Evolutionary conservation across 2,797 vertebrate genomes (phyloP).

Genomic region (Smutsia gigantea): DNA sequence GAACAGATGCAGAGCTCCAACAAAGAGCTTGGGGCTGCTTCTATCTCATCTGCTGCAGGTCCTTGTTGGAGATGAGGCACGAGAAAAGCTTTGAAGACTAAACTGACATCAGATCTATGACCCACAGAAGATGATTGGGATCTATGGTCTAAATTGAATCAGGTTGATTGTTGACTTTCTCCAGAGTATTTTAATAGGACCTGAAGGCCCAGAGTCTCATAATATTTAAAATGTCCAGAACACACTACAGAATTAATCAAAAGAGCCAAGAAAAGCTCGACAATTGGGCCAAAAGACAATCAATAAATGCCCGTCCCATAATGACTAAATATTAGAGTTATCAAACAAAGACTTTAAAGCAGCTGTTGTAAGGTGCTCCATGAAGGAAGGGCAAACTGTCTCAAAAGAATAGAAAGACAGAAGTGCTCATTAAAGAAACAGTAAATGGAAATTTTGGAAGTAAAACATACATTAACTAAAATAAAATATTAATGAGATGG

Average conservation of each 20-base stretch:
- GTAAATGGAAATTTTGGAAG: neutral
- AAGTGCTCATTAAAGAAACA: neutral
- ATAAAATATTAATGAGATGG: neutral
- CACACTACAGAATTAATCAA: neutral
- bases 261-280: neutral
- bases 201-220: neutral
- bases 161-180: neutral
- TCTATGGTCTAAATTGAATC: neutral
- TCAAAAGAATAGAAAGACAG: neutral
- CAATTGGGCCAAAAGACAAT: neutral
- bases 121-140: neutral
- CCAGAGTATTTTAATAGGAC: neutral
- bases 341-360: slow-evolving; percentile 13
- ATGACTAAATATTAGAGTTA: neutral
- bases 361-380: neutral
- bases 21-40: neutral
- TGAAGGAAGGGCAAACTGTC: neutral
- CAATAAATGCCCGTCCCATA: neutral
- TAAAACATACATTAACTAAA: neutral
- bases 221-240: slow-evolving; percentile 29
- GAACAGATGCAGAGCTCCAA: neutral
- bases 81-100: neutral
- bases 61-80: neutral
- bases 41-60: neutral
- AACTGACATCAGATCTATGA: neutral